Evolutionary conservation across 35 echinoderm and acorn worm genomes (phyloP).

Genomic region (Ptychodera flava): DNA sequence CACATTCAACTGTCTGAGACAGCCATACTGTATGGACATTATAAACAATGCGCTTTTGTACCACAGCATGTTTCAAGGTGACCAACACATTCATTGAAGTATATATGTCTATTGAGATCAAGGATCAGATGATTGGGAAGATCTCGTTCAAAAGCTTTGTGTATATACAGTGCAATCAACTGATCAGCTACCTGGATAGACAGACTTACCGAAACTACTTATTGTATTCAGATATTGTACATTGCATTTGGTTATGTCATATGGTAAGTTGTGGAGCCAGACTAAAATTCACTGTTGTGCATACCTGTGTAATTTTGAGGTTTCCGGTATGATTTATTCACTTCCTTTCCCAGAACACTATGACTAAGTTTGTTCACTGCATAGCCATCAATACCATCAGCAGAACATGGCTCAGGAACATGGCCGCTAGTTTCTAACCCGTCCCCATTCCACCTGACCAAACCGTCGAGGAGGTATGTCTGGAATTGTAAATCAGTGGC

Average conservation of each 20-base stretch:
- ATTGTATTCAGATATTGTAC: too few species aligned
- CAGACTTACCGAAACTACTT: too few species aligned
- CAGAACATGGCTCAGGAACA: background rate
- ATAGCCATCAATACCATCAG: background rate
- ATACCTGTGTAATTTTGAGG: slow-evolving; percentile 14
- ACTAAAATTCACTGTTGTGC: too few species aligned
- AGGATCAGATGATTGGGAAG: background rate
- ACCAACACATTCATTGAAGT: too few species aligned
- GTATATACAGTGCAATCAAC: too few species aligned
- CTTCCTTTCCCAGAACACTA: slow-evolving; percentile 16
- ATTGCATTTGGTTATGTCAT: too few species aligned
- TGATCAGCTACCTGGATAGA: too few species aligned
- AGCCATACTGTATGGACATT: too few species aligned
- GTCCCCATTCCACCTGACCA: slow-evolving; percentile 41
- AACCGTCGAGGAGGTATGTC: slow-evolving; percentile 51
- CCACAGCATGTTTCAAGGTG: too few species aligned
- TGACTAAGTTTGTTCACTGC: slow-evolving; percentile 13
- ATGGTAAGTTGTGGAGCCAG: too few species aligned
- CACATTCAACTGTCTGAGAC: too few species aligned
- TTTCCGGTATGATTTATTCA: slow-evolving; percentile 6
- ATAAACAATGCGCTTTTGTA: background rate
- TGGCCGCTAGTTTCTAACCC: background rate
- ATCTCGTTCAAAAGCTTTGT: too few species aligned
- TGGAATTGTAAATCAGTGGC: slow-evolving; percentile 55
- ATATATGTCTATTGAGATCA: background rate